Conservation (phyloP, 1,140 invertebrate genomes). For the Nymphalis io region DNA sequence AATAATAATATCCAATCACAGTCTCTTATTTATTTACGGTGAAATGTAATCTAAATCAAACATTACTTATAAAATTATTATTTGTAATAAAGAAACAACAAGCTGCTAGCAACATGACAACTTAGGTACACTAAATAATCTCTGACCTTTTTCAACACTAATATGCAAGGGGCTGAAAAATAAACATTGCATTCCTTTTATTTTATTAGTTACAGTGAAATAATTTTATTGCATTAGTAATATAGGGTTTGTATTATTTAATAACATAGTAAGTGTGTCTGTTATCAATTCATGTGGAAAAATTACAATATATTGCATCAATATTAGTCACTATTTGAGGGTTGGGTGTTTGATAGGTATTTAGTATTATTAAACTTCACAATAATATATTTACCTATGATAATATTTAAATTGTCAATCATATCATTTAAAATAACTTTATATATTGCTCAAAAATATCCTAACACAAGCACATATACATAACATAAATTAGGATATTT, state of each 20-base stretch:
- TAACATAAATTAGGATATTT: too few species aligned
- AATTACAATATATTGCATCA: not conserved
- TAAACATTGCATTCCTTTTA: slow-evolving; percentile 52
- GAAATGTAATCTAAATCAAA: not conserved
- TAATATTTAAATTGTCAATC: not conserved
- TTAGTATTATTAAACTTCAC: not conserved
- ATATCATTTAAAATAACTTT: not conserved
- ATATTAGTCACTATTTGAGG: not conserved
- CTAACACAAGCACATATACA: too few species aligned
- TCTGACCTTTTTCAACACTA: slow-evolving; percentile 71
- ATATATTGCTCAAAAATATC: too few species aligned
- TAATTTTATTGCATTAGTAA: not conserved
- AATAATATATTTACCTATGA: not conserved
- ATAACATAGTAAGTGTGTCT: not conserved
- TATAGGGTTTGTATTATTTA: not conserved
- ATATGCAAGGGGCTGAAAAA: slow-evolving; percentile 70
- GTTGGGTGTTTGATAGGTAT: not conserved
- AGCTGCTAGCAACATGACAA: slow-evolving; percentile 54
- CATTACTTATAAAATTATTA: not conserved
- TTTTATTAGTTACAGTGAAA: slow-evolving; percentile 19
- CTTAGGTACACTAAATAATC: slow-evolving; percentile 54
- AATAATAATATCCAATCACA: not conserved
- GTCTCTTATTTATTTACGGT: not conserved
- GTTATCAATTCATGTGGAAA: slow-evolving; percentile 2
- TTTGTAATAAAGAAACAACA: slow-evolving; percentile 41